phyloP scores from a whole-genome alignment of 2,113 vertebrate genomes.

The Coracopsis vasa region DNA sequence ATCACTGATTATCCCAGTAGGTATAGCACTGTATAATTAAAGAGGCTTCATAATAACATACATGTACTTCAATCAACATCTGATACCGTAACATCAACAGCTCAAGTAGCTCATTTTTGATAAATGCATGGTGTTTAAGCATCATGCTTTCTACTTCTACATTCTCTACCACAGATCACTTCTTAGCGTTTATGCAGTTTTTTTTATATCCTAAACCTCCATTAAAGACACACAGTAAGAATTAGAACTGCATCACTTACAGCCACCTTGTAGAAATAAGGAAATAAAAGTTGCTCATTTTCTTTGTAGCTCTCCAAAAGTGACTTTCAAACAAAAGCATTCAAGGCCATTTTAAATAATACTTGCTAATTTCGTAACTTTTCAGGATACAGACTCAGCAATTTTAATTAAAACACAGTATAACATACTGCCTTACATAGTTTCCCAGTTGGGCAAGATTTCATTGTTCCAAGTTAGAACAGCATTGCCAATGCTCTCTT shows the following conservation, averaged over 20 bases:
- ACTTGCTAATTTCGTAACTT: background rate
- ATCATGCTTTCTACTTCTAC: background rate
- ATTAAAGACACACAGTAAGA: background rate
- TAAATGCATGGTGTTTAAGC: background rate
- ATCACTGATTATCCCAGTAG: background rate
- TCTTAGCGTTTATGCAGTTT: background rate
- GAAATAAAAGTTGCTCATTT: background rate
- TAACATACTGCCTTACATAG: constrained; percentile 79
- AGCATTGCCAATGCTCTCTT: constrained; percentile 88
- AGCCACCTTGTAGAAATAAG: background rate
- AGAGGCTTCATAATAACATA: background rate
- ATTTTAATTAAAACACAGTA: constrained; percentile 5
- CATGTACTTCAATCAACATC: background rate
- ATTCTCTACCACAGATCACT: background rate
- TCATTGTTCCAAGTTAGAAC: constrained; percentile 91
- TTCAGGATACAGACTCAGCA: background rate
- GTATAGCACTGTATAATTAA: background rate
- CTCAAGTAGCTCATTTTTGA: background rate
- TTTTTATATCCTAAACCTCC: background rate
- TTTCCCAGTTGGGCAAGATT: constrained; percentile 91
- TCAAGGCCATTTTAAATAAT: background rate
- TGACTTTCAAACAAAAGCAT: background rate
- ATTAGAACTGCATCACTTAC: background rate
- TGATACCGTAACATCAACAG: background rate
- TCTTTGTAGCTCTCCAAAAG: background rate